phyloP scores from a whole-genome alignment of 2,113 vertebrate genomes.

The Trematocara unimaculatum region DNA sequence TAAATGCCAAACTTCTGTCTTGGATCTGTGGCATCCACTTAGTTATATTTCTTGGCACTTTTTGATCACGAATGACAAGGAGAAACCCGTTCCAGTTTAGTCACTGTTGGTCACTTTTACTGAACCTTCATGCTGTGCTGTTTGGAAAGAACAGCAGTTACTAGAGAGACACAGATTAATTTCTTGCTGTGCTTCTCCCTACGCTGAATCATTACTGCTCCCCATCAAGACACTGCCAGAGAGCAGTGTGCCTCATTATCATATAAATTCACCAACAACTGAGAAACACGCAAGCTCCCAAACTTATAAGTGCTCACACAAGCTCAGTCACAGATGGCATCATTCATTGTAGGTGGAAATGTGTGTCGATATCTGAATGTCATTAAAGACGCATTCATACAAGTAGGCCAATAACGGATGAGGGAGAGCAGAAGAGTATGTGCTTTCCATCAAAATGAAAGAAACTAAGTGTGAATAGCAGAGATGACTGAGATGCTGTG shows the following conservation, averaged over 20 bases:
- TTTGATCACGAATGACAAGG: neutral
- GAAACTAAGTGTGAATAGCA: neutral
- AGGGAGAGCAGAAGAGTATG: neutral
- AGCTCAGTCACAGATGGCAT: conserved; percentile 27
- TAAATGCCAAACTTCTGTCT: neutral
- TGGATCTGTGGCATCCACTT: neutral
- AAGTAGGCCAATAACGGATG: neutral
- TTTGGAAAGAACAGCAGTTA: neutral
- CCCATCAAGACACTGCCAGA: conserved; percentile 19
- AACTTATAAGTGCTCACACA: neutral
- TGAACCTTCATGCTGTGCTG: neutral
- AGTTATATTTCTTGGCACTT: neutral
- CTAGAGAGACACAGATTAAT: neutral
- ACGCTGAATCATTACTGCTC: conserved; percentile 7
- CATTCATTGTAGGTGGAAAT: conserved; percentile 16
- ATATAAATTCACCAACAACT: conserved; percentile 33
- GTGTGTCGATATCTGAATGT: conserved; percentile 25
- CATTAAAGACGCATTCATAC: neutral
- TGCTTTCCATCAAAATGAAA: conserved; percentile 1
- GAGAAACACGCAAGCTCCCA: neutral
- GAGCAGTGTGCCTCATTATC: conserved; percentile 34
- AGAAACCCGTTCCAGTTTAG: neutral
- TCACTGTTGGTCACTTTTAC: neutral
- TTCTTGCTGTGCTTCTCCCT: neutral
- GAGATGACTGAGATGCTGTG: neutral